Percentiles rank a stretch among this genome's conserved stretches.
phyloP scores from a whole-genome alignment of 2,797 vertebrate species.

The Acrossocheilus wenchowensis region DNA sequence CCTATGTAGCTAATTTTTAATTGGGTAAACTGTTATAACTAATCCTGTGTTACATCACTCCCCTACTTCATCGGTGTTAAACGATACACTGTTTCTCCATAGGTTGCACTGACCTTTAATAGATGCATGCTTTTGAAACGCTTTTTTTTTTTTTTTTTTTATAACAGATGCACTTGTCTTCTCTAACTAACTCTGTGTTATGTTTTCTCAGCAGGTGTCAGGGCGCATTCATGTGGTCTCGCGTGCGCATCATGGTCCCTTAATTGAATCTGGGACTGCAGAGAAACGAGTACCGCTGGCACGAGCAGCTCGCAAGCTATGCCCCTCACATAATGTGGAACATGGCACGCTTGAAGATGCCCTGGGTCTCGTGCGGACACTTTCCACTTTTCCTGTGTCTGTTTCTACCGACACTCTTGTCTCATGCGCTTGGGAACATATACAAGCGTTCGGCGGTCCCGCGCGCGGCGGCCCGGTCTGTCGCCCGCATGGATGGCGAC shows the following conservation, averaged over 20 bases:
- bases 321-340: conserved; percentile 76
- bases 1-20: not conserved
- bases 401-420: conserved; percentile 56
- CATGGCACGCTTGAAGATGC: conserved; percentile 86
- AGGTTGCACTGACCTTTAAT: not conserved
- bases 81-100: not conserved
- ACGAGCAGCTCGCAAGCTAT: conserved; percentile 69
- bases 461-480: conserved; percentile 84
- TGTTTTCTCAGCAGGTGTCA: conserved; percentile 55
- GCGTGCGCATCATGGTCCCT: conserved; percentile 64
- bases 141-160: not conserved
- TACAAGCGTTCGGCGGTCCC: conserved; percentile 79
- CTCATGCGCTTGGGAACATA: conserved; percentile 61
- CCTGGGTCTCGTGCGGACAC: conserved; percentile 78
- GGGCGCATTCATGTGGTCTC: conserved; percentile 26
- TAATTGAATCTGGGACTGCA: conserved; percentile 68
- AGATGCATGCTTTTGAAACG: not conserved
- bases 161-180: not conserved
- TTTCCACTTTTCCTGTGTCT: conserved; percentile 75
- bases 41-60: not conserved
- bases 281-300: conserved; percentile 56
- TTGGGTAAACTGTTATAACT: not conserved
- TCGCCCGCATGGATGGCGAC: conserved; percentile 97
- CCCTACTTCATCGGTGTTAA: not conserved
- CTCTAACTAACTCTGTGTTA: conserved; percentile 21